Base-by-base conservation (phyloP, 1,140 invertebrate genomes). In the Panagrolaimus sp. region DNA sequence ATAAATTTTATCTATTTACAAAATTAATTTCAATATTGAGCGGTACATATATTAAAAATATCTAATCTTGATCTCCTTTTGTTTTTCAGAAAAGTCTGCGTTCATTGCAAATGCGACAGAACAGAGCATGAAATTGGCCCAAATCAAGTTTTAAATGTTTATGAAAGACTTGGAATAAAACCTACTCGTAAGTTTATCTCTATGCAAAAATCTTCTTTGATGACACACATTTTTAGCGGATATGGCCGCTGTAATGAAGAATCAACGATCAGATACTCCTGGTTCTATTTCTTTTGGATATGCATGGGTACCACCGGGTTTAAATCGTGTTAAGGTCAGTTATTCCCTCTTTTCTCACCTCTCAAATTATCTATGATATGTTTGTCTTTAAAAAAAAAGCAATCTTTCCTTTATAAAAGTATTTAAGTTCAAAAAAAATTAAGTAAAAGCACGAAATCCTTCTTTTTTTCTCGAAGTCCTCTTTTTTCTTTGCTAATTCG, bases 81-180 rank as follows among this genome's bases (percentile, higher is more conserved):
- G n/a, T 38, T 72, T 72, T 81, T 73, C 77, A 82, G 80, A 70
- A 82, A 82, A 70, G 81, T 82, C 25, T 82, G 80, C 67, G 81
- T 83, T 38, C 80, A 82, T 68, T 82, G 80, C 68, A 81, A 82
- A 67, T 82, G 81, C 69, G 80, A 82, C 66, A 73, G 81, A 51
- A 68, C 61, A 13, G 80, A 82, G 42, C 80, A 82, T 70, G 80
- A 82, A 48, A 43, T 77, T 27, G 75, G 70, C 1, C 67, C 69
- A 7, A 80, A 78, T 67, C 77, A 80, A 65, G 77, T 76, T 25
- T 38, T 82, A 46, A 83, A 67, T 71, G 80, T 82, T 46, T 82
- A 82, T 78, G 74, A 82, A 63, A 45, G 80, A 66, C 72, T 82
- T 43, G 80, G 80, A 67, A 74, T 83, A 38, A 80, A 83, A 69